Evolutionary conservation across 2,888 invertebrate genomes (phyloP).

Genomic region (Cephus runcator): DNA sequence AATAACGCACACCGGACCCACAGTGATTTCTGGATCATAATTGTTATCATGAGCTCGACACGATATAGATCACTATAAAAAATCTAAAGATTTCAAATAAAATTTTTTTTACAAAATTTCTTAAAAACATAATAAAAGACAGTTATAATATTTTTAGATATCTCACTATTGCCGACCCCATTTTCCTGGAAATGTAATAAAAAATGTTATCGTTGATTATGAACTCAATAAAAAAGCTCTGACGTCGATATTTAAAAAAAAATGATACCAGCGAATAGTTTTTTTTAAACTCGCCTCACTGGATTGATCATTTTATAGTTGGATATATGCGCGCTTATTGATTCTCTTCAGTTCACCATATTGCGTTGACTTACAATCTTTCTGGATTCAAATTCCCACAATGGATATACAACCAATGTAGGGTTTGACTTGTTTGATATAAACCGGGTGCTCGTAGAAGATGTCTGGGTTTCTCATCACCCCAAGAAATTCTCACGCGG

Average conservation of each 20-base stretch:
- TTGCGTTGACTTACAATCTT: neutral
- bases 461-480: constrained; percentile 38
- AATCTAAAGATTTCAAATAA: neutral
- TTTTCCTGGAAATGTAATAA: neutral
- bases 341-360: neutral
- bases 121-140: neutral
- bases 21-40: neutral
- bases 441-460: constrained; percentile 21
- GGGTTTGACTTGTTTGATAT: constrained; percentile 14
- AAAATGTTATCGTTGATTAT: neutral
- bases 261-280: neutral
- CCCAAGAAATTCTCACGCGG: constrained; percentile 23
- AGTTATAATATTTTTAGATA: neutral
- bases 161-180: neutral
- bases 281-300: neutral
- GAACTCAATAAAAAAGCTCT: neutral
- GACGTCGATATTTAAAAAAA: neutral
- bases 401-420: neutral
- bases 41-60: neutral
- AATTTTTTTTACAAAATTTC: neutral
- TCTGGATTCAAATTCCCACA: neutral
- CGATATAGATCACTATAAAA: neutral
- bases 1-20: neutral
- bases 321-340: neutral
- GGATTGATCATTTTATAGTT: neutral